phyloP scores from a whole-genome alignment of 2,797 vertebrate species.

The Labroides dimidiatus region DNA sequence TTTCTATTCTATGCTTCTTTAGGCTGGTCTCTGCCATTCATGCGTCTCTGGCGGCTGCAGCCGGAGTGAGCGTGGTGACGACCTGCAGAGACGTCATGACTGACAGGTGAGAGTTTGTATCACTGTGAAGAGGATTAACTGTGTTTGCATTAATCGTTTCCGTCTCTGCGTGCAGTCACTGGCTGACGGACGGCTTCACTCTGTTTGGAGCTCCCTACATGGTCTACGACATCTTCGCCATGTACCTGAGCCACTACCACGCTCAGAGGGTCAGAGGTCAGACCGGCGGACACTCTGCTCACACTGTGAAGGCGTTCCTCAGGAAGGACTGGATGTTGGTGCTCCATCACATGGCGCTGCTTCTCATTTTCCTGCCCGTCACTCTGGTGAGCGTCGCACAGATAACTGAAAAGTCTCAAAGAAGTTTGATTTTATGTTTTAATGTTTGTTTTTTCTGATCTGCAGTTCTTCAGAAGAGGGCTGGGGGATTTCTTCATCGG shows the following conservation, averaged over 20 bases:
- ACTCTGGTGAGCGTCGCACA: slow-evolving; percentile 81
- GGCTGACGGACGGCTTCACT: slow-evolving; percentile 86
- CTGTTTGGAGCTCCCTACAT: slow-evolving; percentile 89
- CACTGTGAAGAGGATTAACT: neutral
- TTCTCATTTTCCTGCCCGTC: slow-evolving; percentile 86
- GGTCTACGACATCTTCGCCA: slow-evolving; percentile 87
- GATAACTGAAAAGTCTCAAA: neutral
- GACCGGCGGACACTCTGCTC: slow-evolving; percentile 61
- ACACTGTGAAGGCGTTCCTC: slow-evolving; percentile 83
- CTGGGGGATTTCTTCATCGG: slow-evolving; percentile 92
- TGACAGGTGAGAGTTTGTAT: slow-evolving; percentile 82
- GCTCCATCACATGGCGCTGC: slow-evolving; percentile 87
- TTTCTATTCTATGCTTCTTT: no score
- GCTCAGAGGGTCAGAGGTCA: slow-evolving; percentile 69
- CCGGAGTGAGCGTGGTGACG: slow-evolving; percentile 81
- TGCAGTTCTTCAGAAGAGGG: slow-evolving; percentile 87
- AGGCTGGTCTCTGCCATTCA: slow-evolving; percentile 90
- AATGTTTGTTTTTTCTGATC: neutral
- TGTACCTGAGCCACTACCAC: slow-evolving; percentile 91
- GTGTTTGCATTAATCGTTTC: no score
- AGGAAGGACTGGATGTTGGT: slow-evolving; percentile 86
- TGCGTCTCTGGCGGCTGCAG: slow-evolving; percentile 84
- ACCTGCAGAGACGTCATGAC: slow-evolving; percentile 86
- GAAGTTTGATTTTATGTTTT: no score
- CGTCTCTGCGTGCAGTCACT: slow-evolving; percentile 77